phyloP scores from a whole-genome alignment of 2,797 vertebrate species.

The Pantherophis vulpinus region DNA sequence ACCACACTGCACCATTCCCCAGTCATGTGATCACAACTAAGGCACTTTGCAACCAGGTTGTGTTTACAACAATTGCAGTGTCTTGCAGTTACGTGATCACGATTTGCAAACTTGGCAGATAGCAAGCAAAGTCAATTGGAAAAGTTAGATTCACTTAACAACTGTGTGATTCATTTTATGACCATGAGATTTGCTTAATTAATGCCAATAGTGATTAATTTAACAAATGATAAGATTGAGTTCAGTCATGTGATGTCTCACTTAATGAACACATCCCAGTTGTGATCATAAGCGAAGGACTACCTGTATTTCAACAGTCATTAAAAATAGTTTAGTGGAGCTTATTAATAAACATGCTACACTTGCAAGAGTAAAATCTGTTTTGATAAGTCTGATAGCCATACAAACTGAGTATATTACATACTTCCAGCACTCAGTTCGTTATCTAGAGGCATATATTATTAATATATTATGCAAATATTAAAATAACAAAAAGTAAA shows the following conservation, averaged over 20 bases:
- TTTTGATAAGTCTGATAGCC: slow-evolving; percentile 16
- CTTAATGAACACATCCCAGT: not conserved
- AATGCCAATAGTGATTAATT: not conserved
- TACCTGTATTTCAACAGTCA: slow-evolving; percentile 22
- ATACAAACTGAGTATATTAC: slow-evolving; percentile 36
- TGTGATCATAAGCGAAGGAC: not conserved
- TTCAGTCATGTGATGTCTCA: not conserved
- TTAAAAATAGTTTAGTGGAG: slow-evolving; percentile 45
- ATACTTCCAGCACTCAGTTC: slow-evolving; percentile 29
- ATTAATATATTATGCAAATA: slow-evolving; percentile 41
- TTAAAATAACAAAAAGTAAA: slow-evolving; percentile 53
- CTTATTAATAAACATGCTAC: slow-evolving; percentile 25
- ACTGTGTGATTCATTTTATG: not conserved
- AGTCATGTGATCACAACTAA: not conserved
- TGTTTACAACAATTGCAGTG: not conserved
- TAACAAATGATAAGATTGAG: not conserved
- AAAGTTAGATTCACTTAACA: not conserved
- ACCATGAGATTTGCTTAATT: not conserved
- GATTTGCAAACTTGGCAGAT: not conserved
- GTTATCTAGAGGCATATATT: slow-evolving; percentile 37
- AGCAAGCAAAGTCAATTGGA: not conserved
- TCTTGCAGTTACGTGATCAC: not conserved
- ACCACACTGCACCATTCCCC: not conserved
- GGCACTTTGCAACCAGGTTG: not conserved
- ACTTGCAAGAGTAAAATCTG: slow-evolving; percentile 17